These are phyloP conservation scores for Myotis pilosus DNA, from an alignment of 2,797 vertebrate genomes.

Conservation along the genomic window DNA sequence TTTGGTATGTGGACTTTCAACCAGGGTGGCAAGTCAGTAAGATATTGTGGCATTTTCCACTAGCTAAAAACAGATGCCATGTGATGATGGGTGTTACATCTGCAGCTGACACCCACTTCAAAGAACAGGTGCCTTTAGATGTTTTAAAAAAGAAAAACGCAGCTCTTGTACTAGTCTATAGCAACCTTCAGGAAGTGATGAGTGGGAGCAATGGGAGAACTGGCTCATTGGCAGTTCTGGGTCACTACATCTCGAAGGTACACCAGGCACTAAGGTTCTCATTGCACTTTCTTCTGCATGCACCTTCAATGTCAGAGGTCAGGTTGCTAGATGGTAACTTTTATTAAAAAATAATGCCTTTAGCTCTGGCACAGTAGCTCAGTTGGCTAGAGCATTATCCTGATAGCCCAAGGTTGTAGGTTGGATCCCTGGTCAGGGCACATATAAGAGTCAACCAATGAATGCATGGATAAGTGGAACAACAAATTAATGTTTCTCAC, in stretches of 20 bases:
- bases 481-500: not conserved
- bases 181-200: constrained; percentile 60
- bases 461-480: not conserved
- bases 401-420: not conserved
- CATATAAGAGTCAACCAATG: not conserved
- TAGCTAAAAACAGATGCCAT: constrained; percentile 73
- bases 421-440: not conserved
- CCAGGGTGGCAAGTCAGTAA: constrained; percentile 19
- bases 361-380: not conserved
- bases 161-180: not conserved
- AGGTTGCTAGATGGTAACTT: not conserved
- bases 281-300: not conserved
- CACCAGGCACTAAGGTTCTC: not conserved
- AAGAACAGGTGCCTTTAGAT: constrained; percentile 76
- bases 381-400: not conserved
- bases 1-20: constrained; percentile 64
- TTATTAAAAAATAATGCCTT: not conserved
- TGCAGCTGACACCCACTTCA: constrained; percentile 78
- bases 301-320: not conserved
- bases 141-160: constrained; percentile 59
- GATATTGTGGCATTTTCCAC: constrained; percentile 70
- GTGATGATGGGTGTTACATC: constrained; percentile 67
- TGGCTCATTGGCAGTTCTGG: not conserved
- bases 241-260: not conserved
- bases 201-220: constrained; percentile 9